These are phyloP conservation scores for Larimichthys polyactis DNA, from an alignment of 2,113 vertebrate genomes.

Conservation along the genomic window DNA sequence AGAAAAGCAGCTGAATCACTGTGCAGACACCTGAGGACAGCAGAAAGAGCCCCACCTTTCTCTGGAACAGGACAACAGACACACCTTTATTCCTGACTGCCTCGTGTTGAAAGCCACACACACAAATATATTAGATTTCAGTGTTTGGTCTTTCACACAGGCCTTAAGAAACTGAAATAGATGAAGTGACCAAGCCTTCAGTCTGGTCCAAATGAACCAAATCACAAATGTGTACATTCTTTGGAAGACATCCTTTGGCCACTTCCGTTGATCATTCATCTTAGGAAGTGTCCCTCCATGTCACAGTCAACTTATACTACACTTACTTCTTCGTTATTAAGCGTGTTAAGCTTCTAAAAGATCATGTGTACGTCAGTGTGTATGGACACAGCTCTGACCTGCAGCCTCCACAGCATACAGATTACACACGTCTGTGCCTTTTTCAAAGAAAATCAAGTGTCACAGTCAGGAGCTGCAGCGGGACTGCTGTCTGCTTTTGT, in stretches of 20 bases:
- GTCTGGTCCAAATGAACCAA: not conserved
- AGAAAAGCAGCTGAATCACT: not conserved
- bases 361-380: not conserved
- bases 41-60: not conserved
- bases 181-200: not conserved
- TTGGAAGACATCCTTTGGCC: not conserved
- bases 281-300: not conserved
- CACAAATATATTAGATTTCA: no score
- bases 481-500: not conserved
- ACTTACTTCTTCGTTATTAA: not conserved
- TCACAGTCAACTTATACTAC: not conserved
- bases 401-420: not conserved
- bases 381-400: constrained; percentile 2
- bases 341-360: no score
- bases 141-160: not conserved
- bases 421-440: not conserved
- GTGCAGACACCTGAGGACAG: not conserved
- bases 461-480: not conserved
- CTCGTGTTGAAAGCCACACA: not conserved
- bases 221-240: not conserved
- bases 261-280: not conserved
- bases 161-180: not conserved
- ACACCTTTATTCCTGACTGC: not conserved
- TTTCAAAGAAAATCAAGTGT: not conserved
- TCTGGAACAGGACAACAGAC: not conserved